Evolutionary conservation across 53 echinoderm and acorn worm genomes (phyloP).

Genomic region (Glandiceps talaboti): DNA sequence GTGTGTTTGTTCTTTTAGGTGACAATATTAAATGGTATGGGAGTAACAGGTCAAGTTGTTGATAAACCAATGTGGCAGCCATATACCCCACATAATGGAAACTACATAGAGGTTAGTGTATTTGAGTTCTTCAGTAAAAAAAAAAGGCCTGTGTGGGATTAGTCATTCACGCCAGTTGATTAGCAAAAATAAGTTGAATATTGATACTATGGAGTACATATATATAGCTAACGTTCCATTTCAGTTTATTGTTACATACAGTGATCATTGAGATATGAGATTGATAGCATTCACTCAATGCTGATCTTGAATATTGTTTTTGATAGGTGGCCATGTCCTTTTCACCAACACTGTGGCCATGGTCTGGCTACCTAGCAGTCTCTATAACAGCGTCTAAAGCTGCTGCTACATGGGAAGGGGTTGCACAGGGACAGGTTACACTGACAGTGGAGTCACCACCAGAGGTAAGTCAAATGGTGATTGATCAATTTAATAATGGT

Average conservation of each 20-base stretch:
- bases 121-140: too few relatives aligned
- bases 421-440: constrained; percentile 80
- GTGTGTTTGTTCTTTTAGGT: too few relatives aligned
- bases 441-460: constrained; percentile 94
- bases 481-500: too few relatives aligned
- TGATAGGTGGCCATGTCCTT: constrained; percentile 78
- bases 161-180: too few relatives aligned
- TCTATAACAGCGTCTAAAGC: constrained; percentile 75
- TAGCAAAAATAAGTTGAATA: too few relatives aligned
- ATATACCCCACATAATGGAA: constrained; percentile 90
- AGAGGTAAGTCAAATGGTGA: constrained; percentile 38
- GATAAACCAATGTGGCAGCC: constrained; percentile 97
- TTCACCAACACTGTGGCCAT: constrained; percentile 82
- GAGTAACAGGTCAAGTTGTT: constrained; percentile 79
- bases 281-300: too few relatives aligned
- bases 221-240: too few relatives aligned
- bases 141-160: too few relatives aligned
- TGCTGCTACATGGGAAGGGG: constrained; percentile 87
- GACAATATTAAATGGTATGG: constrained; percentile 96
- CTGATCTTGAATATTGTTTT: too few relatives aligned
- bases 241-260: too few relatives aligned
- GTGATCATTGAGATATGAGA: too few relatives aligned
- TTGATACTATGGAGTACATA: too few relatives aligned
- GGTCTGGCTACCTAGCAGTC: constrained; percentile 92
- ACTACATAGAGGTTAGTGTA: constrained; percentile 78